Evolutionary conservation across 2,113 vertebrate genomes (phyloP).

Genomic region (Chaetodon auriga): DNA sequence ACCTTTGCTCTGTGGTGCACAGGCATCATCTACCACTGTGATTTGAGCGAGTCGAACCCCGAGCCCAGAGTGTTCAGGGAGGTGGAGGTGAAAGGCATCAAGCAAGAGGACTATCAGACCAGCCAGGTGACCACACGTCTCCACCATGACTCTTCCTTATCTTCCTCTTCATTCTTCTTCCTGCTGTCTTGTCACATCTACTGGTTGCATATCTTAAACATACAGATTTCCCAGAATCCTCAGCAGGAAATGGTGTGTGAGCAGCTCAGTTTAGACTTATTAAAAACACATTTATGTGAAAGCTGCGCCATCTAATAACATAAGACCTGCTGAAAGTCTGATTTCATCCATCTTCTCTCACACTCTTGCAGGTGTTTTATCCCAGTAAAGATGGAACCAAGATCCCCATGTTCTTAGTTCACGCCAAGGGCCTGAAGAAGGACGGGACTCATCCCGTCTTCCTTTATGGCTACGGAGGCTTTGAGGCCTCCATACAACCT

Average conservation of each 20-base stretch:
- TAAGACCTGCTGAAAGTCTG: neutral
- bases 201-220: neutral
- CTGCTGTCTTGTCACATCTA: neutral
- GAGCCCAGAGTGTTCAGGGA: constrained; percentile 82
- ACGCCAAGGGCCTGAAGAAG: constrained; percentile 72
- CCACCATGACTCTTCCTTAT: neutral
- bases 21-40: constrained; percentile 86
- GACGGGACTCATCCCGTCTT: constrained; percentile 80
- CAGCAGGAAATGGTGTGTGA: neutral
- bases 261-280: neutral
- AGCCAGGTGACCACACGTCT: constrained; percentile 72
- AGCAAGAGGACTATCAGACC: constrained; percentile 80
- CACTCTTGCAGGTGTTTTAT: constrained; percentile 81
- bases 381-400: constrained; percentile 83
- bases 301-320: neutral
- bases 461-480: constrained; percentile 86
- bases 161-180: neutral
- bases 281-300: neutral
- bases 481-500: constrained; percentile 82
- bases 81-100: constrained; percentile 83
- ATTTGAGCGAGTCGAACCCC: constrained; percentile 70
- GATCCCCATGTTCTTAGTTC: constrained; percentile 87
- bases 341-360: neutral
- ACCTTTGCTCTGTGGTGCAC: neutral
- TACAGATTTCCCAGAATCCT: no score